Evolutionary conservation across 2,797 vertebrate species (phyloP), one percentile per base, ranked within the genome.

Genomic region (Naso thynnoides): DNA sequence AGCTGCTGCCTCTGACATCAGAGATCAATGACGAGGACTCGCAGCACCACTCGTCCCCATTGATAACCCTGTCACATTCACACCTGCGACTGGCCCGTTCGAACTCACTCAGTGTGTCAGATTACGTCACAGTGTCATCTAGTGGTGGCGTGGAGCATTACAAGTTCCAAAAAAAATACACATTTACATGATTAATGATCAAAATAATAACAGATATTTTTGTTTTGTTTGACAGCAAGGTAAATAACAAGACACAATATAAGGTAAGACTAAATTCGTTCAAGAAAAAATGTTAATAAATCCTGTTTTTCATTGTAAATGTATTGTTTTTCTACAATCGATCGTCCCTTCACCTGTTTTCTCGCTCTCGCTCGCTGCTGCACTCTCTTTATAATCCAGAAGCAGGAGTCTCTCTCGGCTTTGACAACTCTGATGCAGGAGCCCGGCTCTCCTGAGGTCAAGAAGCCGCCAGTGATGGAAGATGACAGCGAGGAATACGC

Each of bases 391-490:
- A 3, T 61, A 21, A 66, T 23, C 39, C 74, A 86, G 75, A 79
- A 89, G 53, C 66, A 44, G 5, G 93, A 93, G 68, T 93, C 91
- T 39, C 42, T 94, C 16, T 74, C 93, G 0, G 84, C 79, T 3
- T 61, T 95, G 73, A 91, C 89, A 0, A 15, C 75, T 61, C 80
- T 91, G 64, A 92, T 94, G 90, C 90, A 91, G 19, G 87, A 92
- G 39, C 89, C 89, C 0, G 70, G 86, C 21, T 92, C 92, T 68
- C 90, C 92, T 27, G 88, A 82, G 45, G 70, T 86, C 57, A 92
- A 82, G 58, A 92, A 90, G 47, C 8, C 76, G 4, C 23, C 18
- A 8, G 36, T 41, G 24, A 21, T 11, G 0, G 60, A 42, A 14
- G 60, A 48, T 8, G 66, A 70, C 41, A 69, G 58, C 18, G 78